Percentiles rank a stretch among this genome's conserved stretches.
Evolutionary conservation across 2,797 vertebrate genomes (phyloP).

Genomic region (Ctenosaura bakeri): DNA sequence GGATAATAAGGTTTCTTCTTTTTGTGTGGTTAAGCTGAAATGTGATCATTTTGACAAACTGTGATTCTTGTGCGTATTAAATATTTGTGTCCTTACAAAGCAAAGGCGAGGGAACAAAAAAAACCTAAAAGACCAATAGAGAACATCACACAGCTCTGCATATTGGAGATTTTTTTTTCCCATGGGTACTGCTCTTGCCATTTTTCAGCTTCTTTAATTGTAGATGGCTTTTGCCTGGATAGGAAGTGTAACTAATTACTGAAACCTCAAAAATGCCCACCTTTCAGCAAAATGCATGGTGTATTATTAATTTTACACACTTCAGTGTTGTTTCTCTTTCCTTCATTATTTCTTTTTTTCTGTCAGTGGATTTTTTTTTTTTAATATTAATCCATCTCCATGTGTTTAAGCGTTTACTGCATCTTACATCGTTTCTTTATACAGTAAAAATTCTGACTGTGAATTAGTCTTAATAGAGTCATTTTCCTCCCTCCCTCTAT

Average conservation of each 20-base stretch:
- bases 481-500: constrained; percentile 21
- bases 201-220: constrained; percentile 61
- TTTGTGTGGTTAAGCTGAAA: constrained; percentile 62
- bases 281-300: constrained; percentile 58
- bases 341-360: background rate
- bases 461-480: constrained; percentile 15
- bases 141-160: background rate
- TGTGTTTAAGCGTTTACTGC: constrained; percentile 24
- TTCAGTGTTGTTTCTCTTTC: constrained; percentile 17
- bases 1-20: constrained; percentile 67
- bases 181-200: constrained; percentile 32
- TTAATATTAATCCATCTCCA: constrained; percentile 20
- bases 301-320: constrained; percentile 55
- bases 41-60: constrained; percentile 67
- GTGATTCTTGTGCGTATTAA: constrained; percentile 9
- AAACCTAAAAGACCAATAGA: background rate
- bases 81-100: constrained; percentile 33
- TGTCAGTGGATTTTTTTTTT: constrained; percentile 19
- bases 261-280: constrained; percentile 58
- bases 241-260: constrained; percentile 59
- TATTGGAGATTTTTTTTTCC: background rate
- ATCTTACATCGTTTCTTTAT: constrained; percentile 23
- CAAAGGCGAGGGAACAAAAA: background rate
- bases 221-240: constrained; percentile 46
- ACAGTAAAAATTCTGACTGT: constrained; percentile 6